Evolutionary conservation across 2,888 invertebrate genomes (phyloP).

Genomic region (Tinea pellionella): DNA sequence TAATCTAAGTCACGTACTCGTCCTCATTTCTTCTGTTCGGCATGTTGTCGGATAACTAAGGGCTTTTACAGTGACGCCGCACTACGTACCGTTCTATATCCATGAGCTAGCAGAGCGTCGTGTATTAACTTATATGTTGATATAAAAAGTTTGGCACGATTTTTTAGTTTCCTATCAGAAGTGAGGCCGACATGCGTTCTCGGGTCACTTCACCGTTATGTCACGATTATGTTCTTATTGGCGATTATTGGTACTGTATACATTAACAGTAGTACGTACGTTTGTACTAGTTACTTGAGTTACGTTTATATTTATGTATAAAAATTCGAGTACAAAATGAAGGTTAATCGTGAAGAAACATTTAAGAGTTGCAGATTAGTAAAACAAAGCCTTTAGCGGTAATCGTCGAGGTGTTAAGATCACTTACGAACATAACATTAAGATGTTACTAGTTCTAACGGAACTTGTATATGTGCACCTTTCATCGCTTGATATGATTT

Average conservation of each 20-base stretch:
- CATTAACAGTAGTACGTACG: too few relatives aligned
- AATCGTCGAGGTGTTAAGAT: not conserved
- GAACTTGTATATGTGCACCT: too few relatives aligned
- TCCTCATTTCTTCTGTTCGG: constrained; percentile 36
- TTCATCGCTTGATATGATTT: too few relatives aligned
- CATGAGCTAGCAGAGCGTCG: constrained; percentile 7
- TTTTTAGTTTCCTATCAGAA: not conserved
- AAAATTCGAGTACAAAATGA: not conserved
- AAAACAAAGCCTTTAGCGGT: not conserved
- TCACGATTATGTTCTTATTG: not conserved
- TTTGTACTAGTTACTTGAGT: too few relatives aligned
- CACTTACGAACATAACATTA: not conserved
- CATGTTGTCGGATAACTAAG: constrained; percentile 41
- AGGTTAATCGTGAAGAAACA: not conserved
- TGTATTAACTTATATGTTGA: not conserved
- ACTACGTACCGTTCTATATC: constrained; percentile 38
- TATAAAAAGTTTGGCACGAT: not conserved
- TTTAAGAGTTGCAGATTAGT: not conserved
- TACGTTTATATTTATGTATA: too few relatives aligned
- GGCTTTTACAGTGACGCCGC: constrained; percentile 51
- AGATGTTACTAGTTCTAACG: too few relatives aligned
- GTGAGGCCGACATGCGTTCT: not conserved
- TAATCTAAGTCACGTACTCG: constrained; percentile 32
- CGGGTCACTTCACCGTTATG: not conserved
- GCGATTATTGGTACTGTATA: not conserved